phyloP scores from a whole-genome alignment of 2,888 invertebrate species.

The Fabriciana adippe region DNA sequence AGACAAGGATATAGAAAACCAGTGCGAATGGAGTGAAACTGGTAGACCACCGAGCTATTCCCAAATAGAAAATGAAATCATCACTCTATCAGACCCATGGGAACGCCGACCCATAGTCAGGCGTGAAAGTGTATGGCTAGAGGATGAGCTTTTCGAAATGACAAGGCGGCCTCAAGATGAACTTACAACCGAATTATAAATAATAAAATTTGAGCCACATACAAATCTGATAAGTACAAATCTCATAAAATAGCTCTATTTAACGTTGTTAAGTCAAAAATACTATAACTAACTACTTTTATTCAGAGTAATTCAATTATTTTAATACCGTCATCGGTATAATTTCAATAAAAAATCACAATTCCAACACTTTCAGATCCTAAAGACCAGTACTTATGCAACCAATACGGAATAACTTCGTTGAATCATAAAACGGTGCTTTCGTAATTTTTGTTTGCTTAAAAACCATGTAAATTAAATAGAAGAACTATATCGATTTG shows the following conservation, averaged over 20 bases:
- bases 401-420: too few relatives aligned
- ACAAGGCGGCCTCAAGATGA: slow-evolving; percentile 94
- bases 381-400: too few relatives aligned
- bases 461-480: too few relatives aligned
- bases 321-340: too few relatives aligned
- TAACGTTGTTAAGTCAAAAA: neutral
- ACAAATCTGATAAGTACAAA: slow-evolving; percentile 58
- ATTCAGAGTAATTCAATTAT: neutral
- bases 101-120: slow-evolving; percentile 75
- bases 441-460: too few relatives aligned
- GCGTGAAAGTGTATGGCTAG: slow-evolving; percentile 85
- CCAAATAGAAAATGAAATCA: slow-evolving; percentile 71
- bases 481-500: too few relatives aligned
- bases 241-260: slow-evolving; percentile 26
- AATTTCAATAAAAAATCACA: too few relatives aligned
- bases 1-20: slow-evolving; percentile 71
- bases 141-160: slow-evolving; percentile 91
- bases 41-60: slow-evolving; percentile 78
- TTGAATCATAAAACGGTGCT: too few relatives aligned
- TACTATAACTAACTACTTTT: neutral
- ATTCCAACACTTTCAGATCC: too few relatives aligned
- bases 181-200: slow-evolving; percentile 91
- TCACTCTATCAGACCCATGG: slow-evolving; percentile 75
- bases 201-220: slow-evolving; percentile 8
- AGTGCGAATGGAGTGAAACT: slow-evolving; percentile 81